Evolutionary conservation across 2,888 invertebrate species (phyloP), one percentile per base, ranked within the genome.

Genomic region (Sclerodermus sp.): DNA sequence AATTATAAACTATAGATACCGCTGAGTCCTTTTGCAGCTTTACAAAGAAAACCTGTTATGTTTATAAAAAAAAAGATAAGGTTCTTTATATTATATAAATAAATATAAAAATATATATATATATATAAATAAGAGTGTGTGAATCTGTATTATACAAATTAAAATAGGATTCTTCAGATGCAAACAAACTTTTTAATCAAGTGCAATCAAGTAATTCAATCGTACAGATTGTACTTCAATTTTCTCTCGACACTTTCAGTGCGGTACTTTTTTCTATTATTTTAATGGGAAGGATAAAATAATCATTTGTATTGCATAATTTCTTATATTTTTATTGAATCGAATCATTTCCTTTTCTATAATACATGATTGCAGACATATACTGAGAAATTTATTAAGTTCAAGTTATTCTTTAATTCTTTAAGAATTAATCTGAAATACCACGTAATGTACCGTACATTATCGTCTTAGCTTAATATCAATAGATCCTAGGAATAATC

Each of bases 341-440:
- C 65, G 66, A 70, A 74, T 70, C 66, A 62, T 69, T 73, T 59
- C 57, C 50, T 66, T 62, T 56, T 67, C 69, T 74, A 74, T 74
- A 66, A 70, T 72, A 73, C 71, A 73, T 69, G 71, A 75, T 74
- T 70, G 74, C 67, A 68, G 72, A 74, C 73, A 75, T 74, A 73
- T 72, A 71, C 61, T 70, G 70, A 71, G 69, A 72, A 71, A 70
- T 69, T 66, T 55, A 59, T 71, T 65, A 71, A 74, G 58, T 67
- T 70, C 61, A 67, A 71, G 67, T 69, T 51, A 71, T 71, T 64
- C 58, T 63, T 68, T 65, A 70, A 72, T 67, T 68, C 60, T 66
- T 71, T 66, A 63, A 69, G 67, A 68, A 70, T 70, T 64, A 65
- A 66, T 69, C 67, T 63, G 59, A 70, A 71, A 69, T 71, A 68